Evolutionary conservation across 2,797 vertebrate species (phyloP), one percentile per base, ranked within the genome.

Genomic region (Gymnoscopelus braueri): DNA sequence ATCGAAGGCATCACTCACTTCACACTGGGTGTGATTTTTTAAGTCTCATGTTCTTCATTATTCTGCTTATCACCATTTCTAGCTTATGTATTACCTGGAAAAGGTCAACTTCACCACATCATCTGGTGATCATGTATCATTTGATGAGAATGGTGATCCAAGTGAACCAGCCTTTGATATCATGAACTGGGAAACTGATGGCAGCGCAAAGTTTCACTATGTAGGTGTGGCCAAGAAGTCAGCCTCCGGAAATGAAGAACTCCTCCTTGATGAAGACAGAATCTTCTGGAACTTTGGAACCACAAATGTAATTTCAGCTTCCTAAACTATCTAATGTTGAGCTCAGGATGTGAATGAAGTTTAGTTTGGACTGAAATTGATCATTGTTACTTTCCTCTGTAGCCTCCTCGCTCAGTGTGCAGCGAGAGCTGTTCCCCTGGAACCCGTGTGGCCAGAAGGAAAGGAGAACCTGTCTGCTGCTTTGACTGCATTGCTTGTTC

Each of bases 401-500:
- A 44, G 39, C 39, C 39, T 44, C 39, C 39, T 10, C 8, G 9
- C 7, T 44, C 39, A 2, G 39, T 44, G 39, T 44, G 39, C 39
- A 44, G 84, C 71, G 69, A 63, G 55, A 80, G 73, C 50, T 93
- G 89, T 63, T 73, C 50, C 39, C 78, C 79, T 7, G 90, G 89
- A 2, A 89, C 75, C 26, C 84, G 84, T 23, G 79, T 78, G 67
- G 77, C 79, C 24, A 44, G 48, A n/a, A 65, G 2, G 44, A 78
- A 81, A 5, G 85, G 84, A 5, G 51, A 80, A 5, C 79, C 87
- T 1, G 62, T 86, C 6, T 91, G 88, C 72, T 92, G 90, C 67
- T 89, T 90, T 55, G 82, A 91, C 52, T 90, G 90, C 24, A 58
- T 84, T 0, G 65, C 44, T 4, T 92, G 88, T 35, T 76, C 79